phyloP scores from a whole-genome alignment of 2,888 invertebrate species.

The Biston stratarius region DNA sequence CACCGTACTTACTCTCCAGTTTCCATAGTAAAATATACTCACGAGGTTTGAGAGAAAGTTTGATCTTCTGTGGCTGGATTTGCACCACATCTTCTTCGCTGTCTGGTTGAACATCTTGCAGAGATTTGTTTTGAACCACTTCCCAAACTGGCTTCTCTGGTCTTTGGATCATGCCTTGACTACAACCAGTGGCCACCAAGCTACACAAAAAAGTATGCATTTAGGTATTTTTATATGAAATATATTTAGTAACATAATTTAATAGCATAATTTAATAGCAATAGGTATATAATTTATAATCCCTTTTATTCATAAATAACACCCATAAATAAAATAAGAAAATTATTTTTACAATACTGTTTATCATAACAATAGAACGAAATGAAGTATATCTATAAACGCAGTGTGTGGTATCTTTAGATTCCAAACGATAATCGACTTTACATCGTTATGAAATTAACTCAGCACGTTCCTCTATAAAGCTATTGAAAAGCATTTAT shows the following conservation, averaged over 20 bases:
- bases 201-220: slow-evolving; percentile 51
- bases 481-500: slow-evolving; percentile 68
- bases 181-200: slow-evolving; percentile 72
- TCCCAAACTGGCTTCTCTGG: slow-evolving; percentile 69
- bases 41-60: slow-evolving; percentile 88
- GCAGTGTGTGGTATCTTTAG: slow-evolving; percentile 45
- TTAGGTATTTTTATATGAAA: background rate
- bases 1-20: too few species aligned
- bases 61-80: slow-evolving; percentile 88
- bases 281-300: background rate
- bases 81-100: slow-evolving; percentile 85
- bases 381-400: slow-evolving; percentile 44
- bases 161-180: slow-evolving; percentile 72
- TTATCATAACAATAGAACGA: slow-evolving; percentile 32
- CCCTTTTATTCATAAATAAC: slow-evolving; percentile 8
- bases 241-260: background rate
- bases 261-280: background rate
- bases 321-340: slow-evolving; percentile 12
- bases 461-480: slow-evolving; percentile 58
- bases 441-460: slow-evolving; percentile 59
- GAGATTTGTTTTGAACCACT: slow-evolving; percentile 72
- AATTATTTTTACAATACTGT: background rate
- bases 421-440: slow-evolving; percentile 49
- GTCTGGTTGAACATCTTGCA: slow-evolving; percentile 80
- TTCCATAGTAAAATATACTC: slow-evolving; percentile 51